These are phyloP conservation scores for Brachionus calyciflorus DNA, from an alignment of 1,140 invertebrate genomes.

Conservation along the genomic window DNA sequence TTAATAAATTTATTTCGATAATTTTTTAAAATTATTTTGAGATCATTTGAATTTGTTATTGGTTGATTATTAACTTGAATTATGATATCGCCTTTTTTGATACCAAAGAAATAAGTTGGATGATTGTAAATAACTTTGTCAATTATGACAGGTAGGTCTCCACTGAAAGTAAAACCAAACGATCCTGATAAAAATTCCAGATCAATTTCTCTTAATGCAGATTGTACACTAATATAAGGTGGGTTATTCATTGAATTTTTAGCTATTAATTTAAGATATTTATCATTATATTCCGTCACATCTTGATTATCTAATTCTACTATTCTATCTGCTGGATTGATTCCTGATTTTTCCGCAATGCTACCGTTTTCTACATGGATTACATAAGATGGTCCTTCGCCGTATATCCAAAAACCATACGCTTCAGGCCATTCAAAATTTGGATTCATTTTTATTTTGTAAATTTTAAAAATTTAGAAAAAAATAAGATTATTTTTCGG, in stretches of 20 bases:
- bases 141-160: not conserved
- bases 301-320: slow-evolving; percentile 57
- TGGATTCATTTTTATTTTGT: not conserved
- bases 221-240: slow-evolving; percentile 15
- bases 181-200: not conserved
- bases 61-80: not conserved
- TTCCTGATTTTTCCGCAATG: slow-evolving; percentile 53
- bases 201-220: not conserved
- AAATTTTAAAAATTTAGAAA: too few species aligned
- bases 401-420: slow-evolving; percentile 58
- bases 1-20: not conserved
- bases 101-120: not conserved
- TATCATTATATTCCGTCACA: slow-evolving; percentile 54
- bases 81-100: not conserved
- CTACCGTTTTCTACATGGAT: slow-evolving; percentile 54
- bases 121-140: not conserved
- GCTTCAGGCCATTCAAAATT: slow-evolving; percentile 53
- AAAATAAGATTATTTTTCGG: too few species aligned
- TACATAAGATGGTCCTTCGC: slow-evolving; percentile 57
- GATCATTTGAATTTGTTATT: not conserved
- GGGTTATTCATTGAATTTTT: not conserved
- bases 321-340: slow-evolving; percentile 57
- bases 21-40: not conserved
- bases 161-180: not conserved
- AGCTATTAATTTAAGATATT: slow-evolving; percentile 49